Evolutionary conservation across 2,888 invertebrate genomes (phyloP).

Genomic region (Drosophila ochracea): DNA sequence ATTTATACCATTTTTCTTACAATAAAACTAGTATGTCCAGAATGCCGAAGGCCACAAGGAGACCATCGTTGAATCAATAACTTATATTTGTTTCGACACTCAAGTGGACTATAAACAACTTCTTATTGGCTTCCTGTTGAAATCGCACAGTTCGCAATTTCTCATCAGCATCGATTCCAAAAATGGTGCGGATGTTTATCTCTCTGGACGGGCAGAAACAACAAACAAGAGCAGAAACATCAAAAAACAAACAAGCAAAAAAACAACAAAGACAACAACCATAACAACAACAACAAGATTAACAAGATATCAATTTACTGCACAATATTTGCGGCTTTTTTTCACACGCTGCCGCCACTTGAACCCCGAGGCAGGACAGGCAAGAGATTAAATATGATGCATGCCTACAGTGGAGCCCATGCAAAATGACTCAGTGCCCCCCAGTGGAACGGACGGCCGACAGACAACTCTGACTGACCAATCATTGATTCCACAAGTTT

Average conservation of each 20-base stretch:
- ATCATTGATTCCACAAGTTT: constrained; percentile 24
- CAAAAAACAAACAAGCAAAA: constrained; percentile 2
- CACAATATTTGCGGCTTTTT: constrained; percentile 58
- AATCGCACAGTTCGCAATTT: constrained; percentile 38
- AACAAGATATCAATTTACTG: constrained; percentile 65
- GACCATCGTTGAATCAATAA: constrained; percentile 3
- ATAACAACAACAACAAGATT: constrained; percentile 26
- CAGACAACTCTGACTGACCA: constrained; percentile 19
- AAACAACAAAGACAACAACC: constrained; percentile 5
- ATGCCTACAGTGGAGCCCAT: constrained; percentile 22
- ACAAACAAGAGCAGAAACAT: constrained; percentile 40
- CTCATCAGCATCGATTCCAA: constrained; percentile 28
- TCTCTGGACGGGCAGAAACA: constrained; percentile 25
- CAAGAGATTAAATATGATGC: constrained; percentile 59
- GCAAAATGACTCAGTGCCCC: constrained; percentile 37
- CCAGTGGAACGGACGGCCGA: not conserved
- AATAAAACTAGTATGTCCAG: not conserved
- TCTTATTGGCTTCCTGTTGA: constrained; percentile 28
- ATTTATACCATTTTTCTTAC: not conserved
- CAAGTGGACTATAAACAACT: constrained; percentile 26
- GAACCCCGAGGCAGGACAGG: constrained; percentile 22
- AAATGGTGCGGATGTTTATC: constrained; percentile 69
- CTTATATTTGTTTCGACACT: constrained; percentile 5
- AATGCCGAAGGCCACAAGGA: not conserved
- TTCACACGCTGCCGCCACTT: constrained; percentile 61